These are phyloP conservation scores for Hippoglossus stenolepis DNA, from an alignment of 2,113 vertebrate genomes.

Conservation along the genomic window DNA sequence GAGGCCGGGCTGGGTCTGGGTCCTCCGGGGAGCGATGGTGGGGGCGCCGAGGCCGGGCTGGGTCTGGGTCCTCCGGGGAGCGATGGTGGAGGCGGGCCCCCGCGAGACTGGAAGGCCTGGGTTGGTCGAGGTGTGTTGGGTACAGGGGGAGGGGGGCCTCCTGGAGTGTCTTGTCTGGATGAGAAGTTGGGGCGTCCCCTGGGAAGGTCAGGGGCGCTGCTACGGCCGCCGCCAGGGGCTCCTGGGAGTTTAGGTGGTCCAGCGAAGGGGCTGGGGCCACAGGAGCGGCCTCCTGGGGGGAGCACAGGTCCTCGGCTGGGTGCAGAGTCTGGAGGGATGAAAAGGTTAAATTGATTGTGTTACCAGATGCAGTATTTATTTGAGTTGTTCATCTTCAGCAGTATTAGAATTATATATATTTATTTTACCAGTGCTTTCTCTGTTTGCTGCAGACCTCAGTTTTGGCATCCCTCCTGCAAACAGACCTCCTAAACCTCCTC, in stretches of 20 bases:
- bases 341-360: no score
- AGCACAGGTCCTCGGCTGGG: conserved; percentile 85
- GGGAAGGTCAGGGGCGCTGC: conserved; percentile 79
- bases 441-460: conserved; percentile 87
- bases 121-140: conserved; percentile 89
- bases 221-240: conserved; percentile 67
- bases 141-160: conserved; percentile 83
- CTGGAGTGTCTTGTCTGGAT: conserved; percentile 82
- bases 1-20: no score
- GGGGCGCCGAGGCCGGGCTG: conserved; percentile 65
- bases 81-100: conserved; percentile 78
- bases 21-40: conserved; percentile 25
- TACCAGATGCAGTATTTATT: not conserved
- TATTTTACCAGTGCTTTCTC: conserved; percentile 82
- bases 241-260: conserved; percentile 81
- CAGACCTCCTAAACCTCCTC: conserved; percentile 88
- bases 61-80: conserved; percentile 78
- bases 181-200: conserved; percentile 81
- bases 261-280: conserved; percentile 84
- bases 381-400: not conserved
- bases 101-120: conserved; percentile 75
- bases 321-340: conserved; percentile 81
- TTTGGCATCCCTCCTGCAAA: conserved; percentile 97
- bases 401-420: not conserved
- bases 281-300: conserved; percentile 87